phyloP scores from a whole-genome alignment of 2,888 invertebrate genomes.

The Seira sanloemensis region DNA sequence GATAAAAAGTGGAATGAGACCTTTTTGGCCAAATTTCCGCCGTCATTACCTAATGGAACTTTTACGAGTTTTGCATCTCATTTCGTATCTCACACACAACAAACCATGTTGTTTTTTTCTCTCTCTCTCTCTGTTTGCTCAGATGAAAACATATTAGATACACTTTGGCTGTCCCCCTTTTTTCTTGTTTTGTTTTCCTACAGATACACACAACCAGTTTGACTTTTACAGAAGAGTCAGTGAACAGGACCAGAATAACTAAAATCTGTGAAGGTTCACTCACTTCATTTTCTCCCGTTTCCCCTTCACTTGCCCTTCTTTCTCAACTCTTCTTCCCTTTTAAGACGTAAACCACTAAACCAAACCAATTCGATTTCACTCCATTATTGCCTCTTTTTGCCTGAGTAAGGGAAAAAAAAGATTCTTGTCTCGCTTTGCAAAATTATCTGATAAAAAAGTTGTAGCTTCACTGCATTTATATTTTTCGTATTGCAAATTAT shows the following conservation, averaged over 20 bases:
- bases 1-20: constrained; percentile 41
- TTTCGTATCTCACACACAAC: constrained; percentile 21
- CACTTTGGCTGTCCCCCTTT: background rate
- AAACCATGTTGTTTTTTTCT: constrained; percentile 1
- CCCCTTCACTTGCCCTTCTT: constrained; percentile 15
- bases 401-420: no score
- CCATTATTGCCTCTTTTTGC: background rate
- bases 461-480: no score
- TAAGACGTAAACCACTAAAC: background rate
- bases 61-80: constrained; percentile 66
- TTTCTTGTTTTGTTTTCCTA: background rate
- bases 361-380: background rate
- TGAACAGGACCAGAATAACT: background rate
- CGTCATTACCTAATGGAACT: constrained; percentile 68
- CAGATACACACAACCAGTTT: constrained; percentile 18
- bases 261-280: background rate
- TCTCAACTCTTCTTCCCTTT: no score
- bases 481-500: background rate
- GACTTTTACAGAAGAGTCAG: background rate
- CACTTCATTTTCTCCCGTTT: constrained; percentile 20
- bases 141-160: background rate
- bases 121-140: background rate
- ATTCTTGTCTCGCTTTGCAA: no score
- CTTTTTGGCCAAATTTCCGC: constrained; percentile 55
- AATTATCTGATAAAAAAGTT: no score